Conservation (phyloP, 2,888 invertebrate species). For the Drosophila imparisetae region DNA sequence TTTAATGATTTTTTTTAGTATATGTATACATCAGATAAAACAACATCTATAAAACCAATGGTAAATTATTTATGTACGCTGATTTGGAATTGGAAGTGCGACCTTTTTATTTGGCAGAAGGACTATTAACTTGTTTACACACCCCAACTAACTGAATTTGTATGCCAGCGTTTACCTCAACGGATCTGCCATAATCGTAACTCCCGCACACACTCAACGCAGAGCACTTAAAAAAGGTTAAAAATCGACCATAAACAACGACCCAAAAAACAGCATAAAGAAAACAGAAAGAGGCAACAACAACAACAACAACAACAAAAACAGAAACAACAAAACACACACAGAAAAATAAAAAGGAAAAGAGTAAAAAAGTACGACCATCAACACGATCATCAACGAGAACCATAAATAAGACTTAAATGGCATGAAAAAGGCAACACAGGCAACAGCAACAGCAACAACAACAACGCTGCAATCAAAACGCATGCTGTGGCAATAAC, state of each 20-base stretch:
- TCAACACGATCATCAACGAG: constrained; percentile 82
- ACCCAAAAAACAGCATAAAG: constrained; percentile 22
- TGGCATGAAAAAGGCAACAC: constrained; percentile 71
- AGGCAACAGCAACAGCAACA: constrained; percentile 26
- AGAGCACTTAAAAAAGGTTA: constrained; percentile 41
- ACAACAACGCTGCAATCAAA: constrained; percentile 69
- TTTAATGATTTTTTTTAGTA: neutral
- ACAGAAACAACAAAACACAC: constrained; percentile 10
- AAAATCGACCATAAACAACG: constrained; percentile 46
- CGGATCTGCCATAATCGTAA: constrained; percentile 34
- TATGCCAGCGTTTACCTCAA: constrained; percentile 7
- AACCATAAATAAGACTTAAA: constrained; percentile 82
- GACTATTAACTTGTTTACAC: constrained; percentile 12
- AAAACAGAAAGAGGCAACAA: constrained; percentile 15
- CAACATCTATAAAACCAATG: neutral
- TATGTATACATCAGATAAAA: neutral
- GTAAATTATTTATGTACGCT: neutral
- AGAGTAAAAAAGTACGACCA: constrained; percentile 66
- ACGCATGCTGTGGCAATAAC: constrained; percentile 73
- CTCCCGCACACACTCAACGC: constrained; percentile 21
- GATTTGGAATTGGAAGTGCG: neutral
- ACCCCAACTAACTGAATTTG: constrained; percentile 6
- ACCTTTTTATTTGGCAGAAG: neutral
- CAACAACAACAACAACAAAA: constrained; percentile 17
- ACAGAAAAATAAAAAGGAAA: constrained; percentile 15